Evolutionary conservation across 1,140 invertebrate species (phyloP).

Genomic region (Heliconius melpomene): DNA sequence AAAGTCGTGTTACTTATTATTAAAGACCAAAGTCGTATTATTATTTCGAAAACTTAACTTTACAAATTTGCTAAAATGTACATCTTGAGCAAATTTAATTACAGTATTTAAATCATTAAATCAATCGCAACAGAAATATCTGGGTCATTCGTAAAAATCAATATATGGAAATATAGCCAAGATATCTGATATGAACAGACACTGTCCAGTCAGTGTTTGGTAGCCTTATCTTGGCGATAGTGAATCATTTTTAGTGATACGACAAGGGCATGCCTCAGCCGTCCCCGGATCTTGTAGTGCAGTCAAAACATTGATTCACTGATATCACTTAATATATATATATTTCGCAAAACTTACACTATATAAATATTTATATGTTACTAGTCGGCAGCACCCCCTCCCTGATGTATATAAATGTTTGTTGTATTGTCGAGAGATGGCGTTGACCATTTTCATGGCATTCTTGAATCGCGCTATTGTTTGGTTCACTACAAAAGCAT

Average conservation of each 20-base stretch:
- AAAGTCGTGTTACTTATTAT: background rate
- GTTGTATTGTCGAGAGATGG: no score
- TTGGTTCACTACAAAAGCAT: no score
- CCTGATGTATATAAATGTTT: no score
- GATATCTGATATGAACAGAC: background rate
- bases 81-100: background rate
- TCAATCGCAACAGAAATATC: background rate
- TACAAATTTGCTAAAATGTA: background rate
- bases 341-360: background rate
- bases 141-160: background rate
- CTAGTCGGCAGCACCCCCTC: no score
- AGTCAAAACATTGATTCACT: background rate
- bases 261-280: conserved; percentile 14
- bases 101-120: background rate
- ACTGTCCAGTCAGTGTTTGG: background rate
- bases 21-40: no score
- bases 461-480: no score
- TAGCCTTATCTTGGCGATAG: conserved; percentile 11
- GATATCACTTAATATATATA: background rate
- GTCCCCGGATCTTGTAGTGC: background rate
- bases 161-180: background rate
- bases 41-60: no score
- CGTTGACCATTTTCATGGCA: no score
- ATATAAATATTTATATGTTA: no score
- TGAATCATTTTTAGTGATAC: conserved; percentile 33